Evolutionary conservation across 2,888 invertebrate species (phyloP).

Genomic region (Chloroclystis v-ata): DNA sequence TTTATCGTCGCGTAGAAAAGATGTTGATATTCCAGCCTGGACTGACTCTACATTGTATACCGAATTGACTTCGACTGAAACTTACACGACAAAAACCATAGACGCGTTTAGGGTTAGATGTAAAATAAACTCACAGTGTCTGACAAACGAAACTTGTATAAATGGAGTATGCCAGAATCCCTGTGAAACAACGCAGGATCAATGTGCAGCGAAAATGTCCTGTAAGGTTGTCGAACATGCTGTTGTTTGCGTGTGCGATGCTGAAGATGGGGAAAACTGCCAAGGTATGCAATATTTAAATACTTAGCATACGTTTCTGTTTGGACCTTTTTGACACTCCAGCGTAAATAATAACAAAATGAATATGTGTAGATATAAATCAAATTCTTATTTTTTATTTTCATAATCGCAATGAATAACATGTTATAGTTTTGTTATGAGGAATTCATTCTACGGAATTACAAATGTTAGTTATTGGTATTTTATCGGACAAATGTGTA

Average conservation of each 20-base stretch:
- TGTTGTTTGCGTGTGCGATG: constrained; percentile 80
- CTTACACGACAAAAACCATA: constrained; percentile 36
- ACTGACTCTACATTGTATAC: constrained; percentile 57
- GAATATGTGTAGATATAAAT: too few relatives aligned
- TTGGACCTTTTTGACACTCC: not conserved
- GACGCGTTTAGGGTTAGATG: constrained; percentile 68
- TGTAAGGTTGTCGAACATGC: constrained; percentile 81
- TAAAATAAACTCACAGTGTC: constrained; percentile 80
- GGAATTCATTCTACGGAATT: not conserved
- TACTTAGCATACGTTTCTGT: constrained; percentile 38
- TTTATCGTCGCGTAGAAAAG: constrained; percentile 63
- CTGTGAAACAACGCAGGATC: constrained; percentile 68
- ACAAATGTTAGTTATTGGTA: too few relatives aligned
- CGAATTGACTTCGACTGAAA: constrained; percentile 64
- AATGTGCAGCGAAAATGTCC: constrained; percentile 79
- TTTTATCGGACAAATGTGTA: constrained; percentile 73
- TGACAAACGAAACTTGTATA: constrained; percentile 80
- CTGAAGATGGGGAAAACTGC: constrained; percentile 79
- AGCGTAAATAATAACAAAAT: too few relatives aligned
- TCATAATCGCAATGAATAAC: too few relatives aligned
- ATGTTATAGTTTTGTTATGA: not conserved
- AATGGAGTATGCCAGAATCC: constrained; percentile 81
- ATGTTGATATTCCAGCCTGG: constrained; percentile 69
- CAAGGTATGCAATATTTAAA: constrained; percentile 76
- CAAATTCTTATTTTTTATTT: too few relatives aligned